Conservation (phyloP, 2,888 invertebrate genomes). For the Phrixothrix hirtus region DNA sequence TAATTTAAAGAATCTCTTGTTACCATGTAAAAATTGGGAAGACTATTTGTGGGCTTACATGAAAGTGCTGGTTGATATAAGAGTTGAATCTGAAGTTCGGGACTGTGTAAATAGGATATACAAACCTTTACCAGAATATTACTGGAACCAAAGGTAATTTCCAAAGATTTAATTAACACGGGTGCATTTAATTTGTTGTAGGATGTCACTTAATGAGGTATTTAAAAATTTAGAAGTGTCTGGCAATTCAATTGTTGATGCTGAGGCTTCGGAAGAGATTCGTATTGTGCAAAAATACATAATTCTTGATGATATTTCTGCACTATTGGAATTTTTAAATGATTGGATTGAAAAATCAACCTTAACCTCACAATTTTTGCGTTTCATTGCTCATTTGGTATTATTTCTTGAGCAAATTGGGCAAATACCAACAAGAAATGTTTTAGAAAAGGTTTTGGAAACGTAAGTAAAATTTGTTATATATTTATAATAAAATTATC, state of each 20-base stretch:
- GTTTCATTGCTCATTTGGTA: constrained; percentile 85
- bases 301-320: constrained; percentile 79
- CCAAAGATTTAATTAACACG: constrained; percentile 1
- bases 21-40: constrained; percentile 82
- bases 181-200: constrained; percentile 43
- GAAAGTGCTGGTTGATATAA: constrained; percentile 78
- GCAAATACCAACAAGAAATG: constrained; percentile 68
- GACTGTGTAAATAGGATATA: constrained; percentile 62
- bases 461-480: constrained; percentile 58
- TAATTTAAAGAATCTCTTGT: constrained; percentile 74
- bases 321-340: constrained; percentile 72
- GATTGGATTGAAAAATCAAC: constrained; percentile 65
- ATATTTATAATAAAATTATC: background rate
- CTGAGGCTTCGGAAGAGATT: constrained; percentile 67
- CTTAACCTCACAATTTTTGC: constrained; percentile 63
- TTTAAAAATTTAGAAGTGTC: constrained; percentile 70
- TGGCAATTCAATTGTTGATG: constrained; percentile 59
- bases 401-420: constrained; percentile 82
- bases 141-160: constrained; percentile 64
- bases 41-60: constrained; percentile 90
- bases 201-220: constrained; percentile 69
- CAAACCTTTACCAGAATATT: constrained; percentile 65
- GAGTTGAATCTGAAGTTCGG: constrained; percentile 79
- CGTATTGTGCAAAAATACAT: constrained; percentile 82
- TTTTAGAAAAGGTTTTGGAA: constrained; percentile 76